Percentiles rank a stretch among this genome's conserved stretches.
Evolutionary conservation across 2,113 vertebrate genomes (phyloP).

Genomic region (Pheucticus melanocephalus): DNA sequence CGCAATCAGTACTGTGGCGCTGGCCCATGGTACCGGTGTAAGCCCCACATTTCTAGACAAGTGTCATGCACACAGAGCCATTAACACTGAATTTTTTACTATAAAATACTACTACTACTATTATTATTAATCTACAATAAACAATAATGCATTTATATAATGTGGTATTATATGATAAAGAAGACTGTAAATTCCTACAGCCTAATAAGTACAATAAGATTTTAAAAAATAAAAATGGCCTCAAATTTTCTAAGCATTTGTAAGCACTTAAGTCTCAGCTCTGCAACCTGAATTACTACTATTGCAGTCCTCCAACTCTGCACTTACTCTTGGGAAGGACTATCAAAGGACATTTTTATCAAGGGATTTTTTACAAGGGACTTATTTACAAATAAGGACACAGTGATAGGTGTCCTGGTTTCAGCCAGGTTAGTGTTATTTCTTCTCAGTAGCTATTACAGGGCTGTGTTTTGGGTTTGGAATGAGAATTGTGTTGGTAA

Average conservation of each 20-base stretch:
- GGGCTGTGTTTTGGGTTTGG: not conserved
- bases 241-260: not conserved
- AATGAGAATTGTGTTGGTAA: not conserved
- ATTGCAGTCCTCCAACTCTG: not conserved
- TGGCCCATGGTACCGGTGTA: fast-evolving
- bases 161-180: not conserved
- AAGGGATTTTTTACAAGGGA: not conserved
- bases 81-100: not conserved
- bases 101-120: not conserved
- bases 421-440: not conserved
- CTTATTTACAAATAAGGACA: not conserved
- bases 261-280: not conserved
- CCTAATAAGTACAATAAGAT: not conserved
- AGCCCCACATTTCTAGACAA: not conserved
- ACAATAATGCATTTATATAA: not conserved
- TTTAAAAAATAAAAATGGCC: not conserved
- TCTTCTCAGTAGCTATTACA: not conserved
- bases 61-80: not conserved
- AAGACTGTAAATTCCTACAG: not conserved
- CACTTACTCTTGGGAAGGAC: not conserved
- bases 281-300: not conserved
- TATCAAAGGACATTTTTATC: not conserved
- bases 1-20: not conserved
- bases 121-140: not conserved
- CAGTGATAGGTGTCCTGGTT: not conserved